These are phyloP conservation scores for Prochilodus magdalenae DNA, from an alignment of 2,113 vertebrate genomes.

Conservation along the genomic window DNA sequence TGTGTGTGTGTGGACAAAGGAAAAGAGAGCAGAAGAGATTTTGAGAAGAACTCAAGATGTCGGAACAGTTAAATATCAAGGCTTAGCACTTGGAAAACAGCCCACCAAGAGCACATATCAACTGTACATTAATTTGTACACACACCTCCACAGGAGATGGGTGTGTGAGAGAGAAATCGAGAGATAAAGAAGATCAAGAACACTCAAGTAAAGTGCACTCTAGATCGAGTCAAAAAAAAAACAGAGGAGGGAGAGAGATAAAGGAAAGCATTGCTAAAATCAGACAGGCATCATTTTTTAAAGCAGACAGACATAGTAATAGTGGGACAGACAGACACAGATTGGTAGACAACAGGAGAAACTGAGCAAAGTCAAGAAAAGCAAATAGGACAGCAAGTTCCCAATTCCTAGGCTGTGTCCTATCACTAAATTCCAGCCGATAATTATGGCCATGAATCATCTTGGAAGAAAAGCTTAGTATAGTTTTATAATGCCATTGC, in stretches of 20 bases:
- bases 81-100: conserved; percentile 18
- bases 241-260: too few species aligned
- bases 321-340: background rate
- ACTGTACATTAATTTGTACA: background rate
- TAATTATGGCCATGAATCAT: conserved; percentile 26
- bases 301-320: background rate
- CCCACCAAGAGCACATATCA: background rate
- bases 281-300: background rate
- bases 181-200: conserved; percentile 1
- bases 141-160: background rate
- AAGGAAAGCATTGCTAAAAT: background rate
- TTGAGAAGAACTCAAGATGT: background rate
- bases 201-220: background rate
- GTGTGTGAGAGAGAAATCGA: background rate
- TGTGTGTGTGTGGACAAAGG: background rate
- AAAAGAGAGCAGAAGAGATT: background rate
- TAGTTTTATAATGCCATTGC: conserved; percentile 50
- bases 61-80: conserved; percentile 7
- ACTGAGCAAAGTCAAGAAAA: background rate
- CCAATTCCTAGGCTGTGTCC: conserved; percentile 5
- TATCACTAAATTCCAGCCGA: conserved; percentile 40
- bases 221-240: background rate
- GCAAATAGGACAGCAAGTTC: background rate
- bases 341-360: background rate
- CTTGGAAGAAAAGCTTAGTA: conserved; percentile 4